phyloP scores from a whole-genome alignment of 92 coral and sea anemone genomes.

The Scolanthus callimorphus region DNA sequence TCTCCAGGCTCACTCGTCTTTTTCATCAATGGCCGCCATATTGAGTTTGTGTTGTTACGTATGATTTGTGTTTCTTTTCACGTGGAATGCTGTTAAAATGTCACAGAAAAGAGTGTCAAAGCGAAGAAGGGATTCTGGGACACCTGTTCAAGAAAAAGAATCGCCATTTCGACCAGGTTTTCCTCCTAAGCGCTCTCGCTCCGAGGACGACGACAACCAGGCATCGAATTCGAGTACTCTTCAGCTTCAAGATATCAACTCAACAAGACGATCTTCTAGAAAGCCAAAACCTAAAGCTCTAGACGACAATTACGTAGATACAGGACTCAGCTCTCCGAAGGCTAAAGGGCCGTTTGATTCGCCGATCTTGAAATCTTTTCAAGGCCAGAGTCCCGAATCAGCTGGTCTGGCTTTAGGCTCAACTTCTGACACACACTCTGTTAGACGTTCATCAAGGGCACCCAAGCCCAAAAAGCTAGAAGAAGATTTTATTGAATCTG shows the following conservation, averaged over 20 bases:
- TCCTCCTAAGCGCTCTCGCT: constrained; percentile 31
- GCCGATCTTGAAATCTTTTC: background rate
- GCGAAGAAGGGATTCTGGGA: constrained; percentile 47
- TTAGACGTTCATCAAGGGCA: constrained; percentile 90
- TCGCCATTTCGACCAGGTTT: constrained; percentile 9
- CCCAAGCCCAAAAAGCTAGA: constrained; percentile 81
- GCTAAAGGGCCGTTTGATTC: constrained; percentile 1
- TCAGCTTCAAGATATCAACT: background rate
- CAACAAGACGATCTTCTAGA: constrained; percentile 82
- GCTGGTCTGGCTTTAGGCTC: background rate
- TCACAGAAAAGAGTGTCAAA: constrained; percentile 66
- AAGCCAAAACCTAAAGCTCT: constrained; percentile 91
- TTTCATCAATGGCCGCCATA: background rate
- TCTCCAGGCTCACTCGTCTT: no score
- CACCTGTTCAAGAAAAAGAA: constrained; percentile 5
- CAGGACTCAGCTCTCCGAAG: constrained; percentile 8
- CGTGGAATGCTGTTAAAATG: no score
- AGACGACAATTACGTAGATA: constrained; percentile 59
- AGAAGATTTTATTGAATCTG: constrained; percentile 45
- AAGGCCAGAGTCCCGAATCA: background rate
- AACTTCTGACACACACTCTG: background rate
- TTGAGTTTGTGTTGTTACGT: background rate
- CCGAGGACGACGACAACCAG: constrained; percentile 1
- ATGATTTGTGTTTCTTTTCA: no score
- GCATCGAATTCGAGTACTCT: constrained; percentile 10